Evolutionary conservation across 2,113 vertebrate species (phyloP).

Genomic region (Condylura cristata): DNA sequence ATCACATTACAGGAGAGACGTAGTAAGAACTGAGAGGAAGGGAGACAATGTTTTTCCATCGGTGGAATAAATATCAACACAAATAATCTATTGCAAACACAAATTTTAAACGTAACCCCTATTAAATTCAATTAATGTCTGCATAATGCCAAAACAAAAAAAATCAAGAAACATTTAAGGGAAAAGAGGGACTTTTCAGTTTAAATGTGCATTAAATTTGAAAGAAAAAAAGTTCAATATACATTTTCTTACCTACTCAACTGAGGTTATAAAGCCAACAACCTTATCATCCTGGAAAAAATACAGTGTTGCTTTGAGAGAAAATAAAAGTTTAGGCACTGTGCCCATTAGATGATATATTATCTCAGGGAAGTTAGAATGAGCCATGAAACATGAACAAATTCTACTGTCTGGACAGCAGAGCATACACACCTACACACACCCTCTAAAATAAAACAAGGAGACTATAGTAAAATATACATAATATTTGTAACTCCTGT

Average conservation of each 20-base stretch:
- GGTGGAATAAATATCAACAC: background rate
- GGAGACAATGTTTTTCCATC: background rate
- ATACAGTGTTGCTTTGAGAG: background rate
- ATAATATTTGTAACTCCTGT: background rate
- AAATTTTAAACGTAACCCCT: background rate
- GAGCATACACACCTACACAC: background rate
- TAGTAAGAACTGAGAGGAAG: background rate
- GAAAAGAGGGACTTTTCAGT: background rate
- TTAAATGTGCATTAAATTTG: background rate
- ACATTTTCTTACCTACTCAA: background rate
- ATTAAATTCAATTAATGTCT: background rate
- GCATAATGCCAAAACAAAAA: background rate
- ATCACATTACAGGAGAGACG: rapidly evolving
- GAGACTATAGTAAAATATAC: background rate
- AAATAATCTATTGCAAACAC: background rate
- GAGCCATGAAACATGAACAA: background rate
- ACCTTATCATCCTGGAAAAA: background rate
- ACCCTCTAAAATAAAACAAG: background rate
- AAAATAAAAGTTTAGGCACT: constrained; percentile 7
- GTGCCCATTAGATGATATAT: background rate
- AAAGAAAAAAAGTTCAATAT: background rate
- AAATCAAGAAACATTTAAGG: background rate
- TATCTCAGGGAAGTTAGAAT: background rate
- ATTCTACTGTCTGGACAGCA: background rate
- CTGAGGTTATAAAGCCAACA: constrained; percentile 20